These are phyloP conservation scores for Micromys minutus DNA, from an alignment of 2,113 vertebrate species.

Conservation along the genomic window DNA sequence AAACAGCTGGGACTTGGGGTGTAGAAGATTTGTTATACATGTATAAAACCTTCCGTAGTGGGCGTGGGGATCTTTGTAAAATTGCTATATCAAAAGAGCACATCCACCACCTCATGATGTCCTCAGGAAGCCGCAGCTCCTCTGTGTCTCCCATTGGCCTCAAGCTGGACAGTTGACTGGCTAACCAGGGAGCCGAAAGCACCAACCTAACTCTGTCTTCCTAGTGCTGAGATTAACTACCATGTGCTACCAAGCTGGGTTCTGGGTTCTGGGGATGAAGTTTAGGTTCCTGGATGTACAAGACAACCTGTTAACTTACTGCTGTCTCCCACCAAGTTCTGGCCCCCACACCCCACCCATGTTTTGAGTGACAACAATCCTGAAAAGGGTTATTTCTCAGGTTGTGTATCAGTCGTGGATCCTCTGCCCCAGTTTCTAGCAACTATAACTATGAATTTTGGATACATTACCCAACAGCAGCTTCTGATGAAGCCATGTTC, in stretches of 20 bases:
- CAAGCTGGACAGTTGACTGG: neutral
- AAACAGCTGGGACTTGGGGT: neutral
- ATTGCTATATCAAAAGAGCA: neutral
- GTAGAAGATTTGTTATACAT: neutral
- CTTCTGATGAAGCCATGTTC: neutral
- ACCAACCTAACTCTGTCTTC: neutral
- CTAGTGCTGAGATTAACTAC: neutral
- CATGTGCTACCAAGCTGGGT: neutral
- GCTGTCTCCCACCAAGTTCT: neutral
- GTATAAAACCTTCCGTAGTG: neutral
- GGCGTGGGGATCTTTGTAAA: too few species aligned
- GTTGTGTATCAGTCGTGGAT: neutral
- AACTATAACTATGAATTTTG: neutral
- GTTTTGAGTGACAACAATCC: neutral
- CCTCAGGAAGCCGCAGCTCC: neutral
- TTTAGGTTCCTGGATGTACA: neutral
- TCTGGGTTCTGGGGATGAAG: neutral
- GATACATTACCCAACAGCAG: neutral
- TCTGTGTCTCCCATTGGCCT: neutral
- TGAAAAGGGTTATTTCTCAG: neutral
- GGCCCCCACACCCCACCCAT: neutral
- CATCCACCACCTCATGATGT: fast-evolving
- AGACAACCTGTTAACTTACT: neutral
- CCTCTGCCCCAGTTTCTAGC: neutral
- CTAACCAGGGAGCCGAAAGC: neutral